Base-by-base conservation (phyloP, 2,888 invertebrate species). In the Yponomeuta plumbellus region DNA sequence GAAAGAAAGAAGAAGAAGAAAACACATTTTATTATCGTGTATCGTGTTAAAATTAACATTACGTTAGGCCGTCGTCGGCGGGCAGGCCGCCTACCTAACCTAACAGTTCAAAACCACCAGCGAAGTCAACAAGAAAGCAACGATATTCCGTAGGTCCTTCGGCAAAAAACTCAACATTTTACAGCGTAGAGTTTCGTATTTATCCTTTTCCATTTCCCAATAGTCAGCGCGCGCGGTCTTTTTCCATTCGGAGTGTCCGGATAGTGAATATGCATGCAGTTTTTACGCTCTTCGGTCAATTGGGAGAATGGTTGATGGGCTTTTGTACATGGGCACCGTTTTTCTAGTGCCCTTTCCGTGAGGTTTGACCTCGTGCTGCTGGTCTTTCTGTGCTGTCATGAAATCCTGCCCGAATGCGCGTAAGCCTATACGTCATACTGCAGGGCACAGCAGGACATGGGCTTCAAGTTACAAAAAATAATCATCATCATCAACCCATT, bases 231-330 rank as follows among this genome's bases (percentile, higher is more conserved):
- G 17, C 13, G 44, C 44, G 44, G 44, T 52, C 44, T 52, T 52
- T 52, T 52, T 52, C 44, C 44, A 52, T 52, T 52, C 44, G 17
- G 17, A 4, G 44, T 52, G 44, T 52, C 17, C 17, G 44, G 44
- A 52, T 52, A 52, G 44, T 52, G 44, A 52, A 52, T 52, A 52
- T 52, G 44, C 44, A 52, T 52, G 44, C 44, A 52, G 44, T 52
- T 52, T 52, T 52, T 52, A 52, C 17, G 44, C 44, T 13, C 44
- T 17, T 52, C 17, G 44, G 44, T 52, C 44, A 52, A 52, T 52
- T 52, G 44, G 44, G 44, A 52, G 44, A 52, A 52, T 52, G 44
- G 44, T 17, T 17, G 44, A 52, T 52, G 44, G 44, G 44, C 44
- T 52, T 52, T 52, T 52, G 44, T 52, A 52, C 44, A 52, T 52